A percentile compares a stretch with the other conserved stretches of the same genome.
Evolutionary conservation across 2,113 vertebrate genomes (phyloP).

Genomic region (Eublepharis macularius): DNA sequence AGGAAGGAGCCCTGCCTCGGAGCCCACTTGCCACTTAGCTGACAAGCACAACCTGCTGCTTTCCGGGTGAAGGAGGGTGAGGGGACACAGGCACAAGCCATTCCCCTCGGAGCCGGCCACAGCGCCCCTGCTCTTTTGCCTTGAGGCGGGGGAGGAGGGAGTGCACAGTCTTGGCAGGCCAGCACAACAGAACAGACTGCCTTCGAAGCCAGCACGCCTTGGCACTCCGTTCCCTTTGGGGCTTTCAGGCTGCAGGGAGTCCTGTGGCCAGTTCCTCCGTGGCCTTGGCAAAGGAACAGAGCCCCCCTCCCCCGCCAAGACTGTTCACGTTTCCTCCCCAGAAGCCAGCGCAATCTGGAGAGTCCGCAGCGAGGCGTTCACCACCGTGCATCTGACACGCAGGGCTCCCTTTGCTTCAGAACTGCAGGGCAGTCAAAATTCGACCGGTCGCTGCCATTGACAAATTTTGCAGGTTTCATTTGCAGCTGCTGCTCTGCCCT

Average conservation of each 20-base stretch:
- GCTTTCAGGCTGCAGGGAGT: background rate
- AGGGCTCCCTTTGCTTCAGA: background rate
- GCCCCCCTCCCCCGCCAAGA: background rate
- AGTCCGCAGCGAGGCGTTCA: background rate
- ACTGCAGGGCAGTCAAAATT: background rate
- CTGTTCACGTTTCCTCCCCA: background rate
- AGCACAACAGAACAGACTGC: background rate
- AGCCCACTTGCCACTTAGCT: background rate
- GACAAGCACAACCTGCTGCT: no score
- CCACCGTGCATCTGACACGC: background rate
- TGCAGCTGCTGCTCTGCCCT: no score
- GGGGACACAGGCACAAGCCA: background rate
- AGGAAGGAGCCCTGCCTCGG: background rate
- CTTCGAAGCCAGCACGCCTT: background rate
- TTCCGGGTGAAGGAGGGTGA: no score
- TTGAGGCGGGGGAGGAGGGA: background rate
- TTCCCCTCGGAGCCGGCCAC: no score
- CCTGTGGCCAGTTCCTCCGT: background rate
- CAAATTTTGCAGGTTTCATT: no score
- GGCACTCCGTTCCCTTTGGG: background rate
- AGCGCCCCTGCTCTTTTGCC: background rate
- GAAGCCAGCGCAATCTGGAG: background rate
- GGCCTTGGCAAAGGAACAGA: background rate
- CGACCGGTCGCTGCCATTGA: background rate
- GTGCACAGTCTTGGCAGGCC: background rate